These are phyloP conservation scores for Drosophila cardini DNA, from an alignment of 1,140 invertebrate species.

Conservation along the genomic window DNA sequence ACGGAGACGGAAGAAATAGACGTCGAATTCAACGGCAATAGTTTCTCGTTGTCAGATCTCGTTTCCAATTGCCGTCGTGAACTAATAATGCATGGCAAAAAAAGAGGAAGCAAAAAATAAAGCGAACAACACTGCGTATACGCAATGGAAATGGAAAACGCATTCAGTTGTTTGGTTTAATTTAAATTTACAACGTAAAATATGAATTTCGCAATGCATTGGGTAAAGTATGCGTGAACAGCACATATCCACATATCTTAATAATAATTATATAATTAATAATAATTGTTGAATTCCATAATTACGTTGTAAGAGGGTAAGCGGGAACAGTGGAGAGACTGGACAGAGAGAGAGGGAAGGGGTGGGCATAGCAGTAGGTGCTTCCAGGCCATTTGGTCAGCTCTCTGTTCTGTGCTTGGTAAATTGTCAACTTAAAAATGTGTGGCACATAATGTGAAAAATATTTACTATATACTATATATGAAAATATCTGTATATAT, in stretches of 20 bases:
- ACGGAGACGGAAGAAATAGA: slow-evolving; percentile 19
- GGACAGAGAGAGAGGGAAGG: too few species aligned
- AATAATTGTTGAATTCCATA: slow-evolving; percentile 50
- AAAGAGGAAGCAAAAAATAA: neutral
- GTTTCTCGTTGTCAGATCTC: slow-evolving; percentile 24
- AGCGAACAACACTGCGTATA: slow-evolving; percentile 36
- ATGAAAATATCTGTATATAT: neutral
- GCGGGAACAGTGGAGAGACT: neutral
- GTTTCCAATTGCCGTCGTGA: slow-evolving; percentile 41
- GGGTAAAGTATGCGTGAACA: slow-evolving; percentile 15
- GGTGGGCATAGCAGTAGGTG: neutral
- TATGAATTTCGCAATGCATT: slow-evolving; percentile 22
- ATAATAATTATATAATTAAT: too few species aligned
- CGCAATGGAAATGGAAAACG: slow-evolving; percentile 20
- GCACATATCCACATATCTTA: slow-evolving; percentile 29
- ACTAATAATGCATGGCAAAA: slow-evolving; percentile 41
- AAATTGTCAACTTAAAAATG: slow-evolving; percentile 27
- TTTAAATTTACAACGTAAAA: slow-evolving; percentile 44
- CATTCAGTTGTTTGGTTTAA: slow-evolving; percentile 27
- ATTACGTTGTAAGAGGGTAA: slow-evolving; percentile 12
- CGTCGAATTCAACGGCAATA: neutral
- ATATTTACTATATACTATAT: neutral
- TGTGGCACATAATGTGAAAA: slow-evolving; percentile 23
- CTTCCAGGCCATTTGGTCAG: slow-evolving; percentile 32
- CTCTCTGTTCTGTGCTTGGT: neutral